Conservation (phyloP, 2,888 invertebrate species). For the Minunthozetes semirufus region DNA sequence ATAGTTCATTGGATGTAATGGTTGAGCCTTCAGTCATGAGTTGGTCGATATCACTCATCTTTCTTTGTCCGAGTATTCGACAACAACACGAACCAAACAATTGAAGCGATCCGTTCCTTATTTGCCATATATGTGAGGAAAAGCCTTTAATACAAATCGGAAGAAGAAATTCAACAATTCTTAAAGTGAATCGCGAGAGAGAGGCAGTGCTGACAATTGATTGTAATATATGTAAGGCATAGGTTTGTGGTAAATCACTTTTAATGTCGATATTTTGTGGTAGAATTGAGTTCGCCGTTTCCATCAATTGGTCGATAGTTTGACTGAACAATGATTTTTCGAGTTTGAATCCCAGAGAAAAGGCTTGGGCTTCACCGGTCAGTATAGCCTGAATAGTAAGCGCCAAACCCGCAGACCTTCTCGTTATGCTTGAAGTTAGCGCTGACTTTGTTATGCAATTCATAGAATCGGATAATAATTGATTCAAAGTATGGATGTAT, state of each 20-base stretch:
- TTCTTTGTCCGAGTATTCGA: slow-evolving; percentile 32
- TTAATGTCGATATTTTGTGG: neutral
- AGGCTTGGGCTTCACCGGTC: slow-evolving; percentile 34
- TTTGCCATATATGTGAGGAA: slow-evolving; percentile 23
- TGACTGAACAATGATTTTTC: slow-evolving; percentile 20
- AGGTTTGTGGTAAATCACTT: slow-evolving; percentile 32
- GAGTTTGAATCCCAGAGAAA: slow-evolving; percentile 4
- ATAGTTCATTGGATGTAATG: slow-evolving; percentile 32
- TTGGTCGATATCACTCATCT: neutral
- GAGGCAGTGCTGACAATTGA: slow-evolving; percentile 29
- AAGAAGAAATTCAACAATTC: slow-evolving; percentile 30
- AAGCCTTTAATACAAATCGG: slow-evolving; percentile 32
- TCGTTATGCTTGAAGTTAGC: slow-evolving; percentile 26
- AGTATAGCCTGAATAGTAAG: slow-evolving; percentile 32
- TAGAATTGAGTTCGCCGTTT: neutral
- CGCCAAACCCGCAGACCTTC: slow-evolving; percentile 30
- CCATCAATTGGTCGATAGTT: slow-evolving; percentile 16
- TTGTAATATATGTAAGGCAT: slow-evolving; percentile 31
- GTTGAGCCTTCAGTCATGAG: slow-evolving; percentile 18
- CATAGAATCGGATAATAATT: slow-evolving; percentile 9
- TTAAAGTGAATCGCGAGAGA: slow-evolving; percentile 18
- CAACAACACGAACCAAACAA: slow-evolving; percentile 31
- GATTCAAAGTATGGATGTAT: neutral
- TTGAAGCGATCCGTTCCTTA: slow-evolving; percentile 33
- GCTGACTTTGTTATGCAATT: slow-evolving; percentile 16